A percentile compares a stretch with the other conserved stretches of the same genome.
Conservation (phyloP, 2,797 vertebrate species). For the Parotocinclus haroldoi region DNA sequence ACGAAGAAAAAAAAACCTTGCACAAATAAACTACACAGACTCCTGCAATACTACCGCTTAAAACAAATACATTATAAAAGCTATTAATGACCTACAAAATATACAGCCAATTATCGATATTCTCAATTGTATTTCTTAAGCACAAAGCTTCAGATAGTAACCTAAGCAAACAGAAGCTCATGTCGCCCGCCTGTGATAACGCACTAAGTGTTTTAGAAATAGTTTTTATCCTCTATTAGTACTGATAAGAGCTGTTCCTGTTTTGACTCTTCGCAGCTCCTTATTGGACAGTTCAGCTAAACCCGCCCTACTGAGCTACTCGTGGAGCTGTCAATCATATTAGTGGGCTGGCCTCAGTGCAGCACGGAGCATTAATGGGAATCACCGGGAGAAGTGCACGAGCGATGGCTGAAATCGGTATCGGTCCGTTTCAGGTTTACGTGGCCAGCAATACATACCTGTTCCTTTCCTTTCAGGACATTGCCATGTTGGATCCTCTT, state of each 20-base stretch:
- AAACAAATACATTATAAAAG: no score
- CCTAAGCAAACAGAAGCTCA: neutral
- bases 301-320: constrained; percentile 18
- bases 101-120: no score
- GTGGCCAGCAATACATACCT: no score
- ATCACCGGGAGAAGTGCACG: neutral
- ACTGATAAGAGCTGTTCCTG: constrained; percentile 34
- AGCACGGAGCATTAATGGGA: neutral
- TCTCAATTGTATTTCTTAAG: no score
- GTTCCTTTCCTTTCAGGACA: no score
- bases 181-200: neutral
- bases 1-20: no score
- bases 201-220: neutral
- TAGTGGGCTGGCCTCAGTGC: neutral
- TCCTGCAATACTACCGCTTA: no score
- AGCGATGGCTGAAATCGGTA: no score
- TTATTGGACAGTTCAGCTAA: constrained; percentile 35
- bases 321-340: constrained; percentile 41
- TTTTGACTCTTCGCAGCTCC: neutral
- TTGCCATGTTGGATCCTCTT: no score
- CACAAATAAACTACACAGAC: no score
- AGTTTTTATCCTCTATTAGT: neutral
- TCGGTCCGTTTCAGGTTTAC: no score
- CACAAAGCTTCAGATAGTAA: neutral
- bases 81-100: no score